Evolutionary conservation across 1,140 invertebrate species (phyloP).

Genomic region (Cyclargus thomasi): DNA sequence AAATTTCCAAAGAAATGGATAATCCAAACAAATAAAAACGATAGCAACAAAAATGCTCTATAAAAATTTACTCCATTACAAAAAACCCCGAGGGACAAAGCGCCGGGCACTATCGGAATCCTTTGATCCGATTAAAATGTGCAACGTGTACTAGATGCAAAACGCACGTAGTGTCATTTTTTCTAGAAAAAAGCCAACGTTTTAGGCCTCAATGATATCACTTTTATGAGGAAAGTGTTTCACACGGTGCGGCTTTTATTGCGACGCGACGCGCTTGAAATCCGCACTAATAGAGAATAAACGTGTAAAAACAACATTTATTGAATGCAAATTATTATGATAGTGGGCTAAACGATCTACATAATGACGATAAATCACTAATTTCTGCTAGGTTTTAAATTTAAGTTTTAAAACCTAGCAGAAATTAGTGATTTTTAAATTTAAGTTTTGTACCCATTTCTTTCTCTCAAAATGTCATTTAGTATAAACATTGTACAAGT

Average conservation of each 20-base stretch:
- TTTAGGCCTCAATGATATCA: background rate
- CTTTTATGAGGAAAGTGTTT: background rate
- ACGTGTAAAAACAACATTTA: no score
- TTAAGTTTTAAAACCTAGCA: no score
- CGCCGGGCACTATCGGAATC: conserved; percentile 1
- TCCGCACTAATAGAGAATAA: background rate
- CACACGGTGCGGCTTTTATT: background rate
- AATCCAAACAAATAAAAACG: background rate
- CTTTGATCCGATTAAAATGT: conserved; percentile 9
- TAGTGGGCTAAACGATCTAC: no score
- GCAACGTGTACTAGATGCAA: conserved; percentile 1
- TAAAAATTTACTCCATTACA: conserved; percentile 4
- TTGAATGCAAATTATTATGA: no score
- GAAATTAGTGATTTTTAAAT: no score
- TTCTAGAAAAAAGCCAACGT: background rate
- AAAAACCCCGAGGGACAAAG: background rate
- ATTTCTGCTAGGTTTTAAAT: no score
- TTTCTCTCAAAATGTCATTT: no score
- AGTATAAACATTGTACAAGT: no score
- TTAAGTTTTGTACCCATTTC: no score
- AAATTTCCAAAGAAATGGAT: background rate
- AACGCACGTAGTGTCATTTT: background rate
- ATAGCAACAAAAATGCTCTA: background rate
- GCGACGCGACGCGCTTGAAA: background rate
- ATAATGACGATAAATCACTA: no score